phyloP scores from a whole-genome alignment of 2,888 invertebrate genomes.

The Eutolmus rufibarbis region DNA sequence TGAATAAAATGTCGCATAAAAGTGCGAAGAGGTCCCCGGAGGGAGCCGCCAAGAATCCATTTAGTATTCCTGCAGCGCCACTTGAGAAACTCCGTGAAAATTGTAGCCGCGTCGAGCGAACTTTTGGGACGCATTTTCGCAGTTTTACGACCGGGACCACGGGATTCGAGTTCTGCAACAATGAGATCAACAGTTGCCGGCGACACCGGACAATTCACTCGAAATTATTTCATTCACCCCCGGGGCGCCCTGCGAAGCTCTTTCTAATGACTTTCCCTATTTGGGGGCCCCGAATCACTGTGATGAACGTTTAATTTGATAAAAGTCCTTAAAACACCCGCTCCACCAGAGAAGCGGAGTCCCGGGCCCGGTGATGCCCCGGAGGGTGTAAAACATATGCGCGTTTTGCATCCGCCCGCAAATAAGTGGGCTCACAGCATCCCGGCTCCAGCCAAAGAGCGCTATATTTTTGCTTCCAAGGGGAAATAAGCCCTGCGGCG shows the following conservation, averaged over 20 bases:
- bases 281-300: neutral
- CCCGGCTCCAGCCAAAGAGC: neutral
- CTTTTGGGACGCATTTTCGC: neutral
- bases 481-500: constrained; percentile 31
- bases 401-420: neutral
- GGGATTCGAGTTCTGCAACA: neutral
- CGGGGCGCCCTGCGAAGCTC: neutral
- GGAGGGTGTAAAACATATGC: constrained; percentile 30
- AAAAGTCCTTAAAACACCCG: neutral
- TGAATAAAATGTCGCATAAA: constrained; percentile 41
- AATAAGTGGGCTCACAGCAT: neutral
- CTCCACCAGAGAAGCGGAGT: neutral
- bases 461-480: neutral
- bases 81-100: neutral
- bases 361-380: neutral
- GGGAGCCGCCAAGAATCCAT: neutral
- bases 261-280: neutral
- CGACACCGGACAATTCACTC: neutral
- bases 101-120: neutral
- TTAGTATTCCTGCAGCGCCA: constrained; percentile 31
- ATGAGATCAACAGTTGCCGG: constrained; percentile 1
- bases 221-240: neutral
- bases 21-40: neutral
- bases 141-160: neutral
- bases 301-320: constrained; percentile 40